Percentiles rank a stretch among this genome's conserved stretches.
Conservation (phyloP, 1,140 invertebrate genomes). For the Heliothis virescens region DNA sequence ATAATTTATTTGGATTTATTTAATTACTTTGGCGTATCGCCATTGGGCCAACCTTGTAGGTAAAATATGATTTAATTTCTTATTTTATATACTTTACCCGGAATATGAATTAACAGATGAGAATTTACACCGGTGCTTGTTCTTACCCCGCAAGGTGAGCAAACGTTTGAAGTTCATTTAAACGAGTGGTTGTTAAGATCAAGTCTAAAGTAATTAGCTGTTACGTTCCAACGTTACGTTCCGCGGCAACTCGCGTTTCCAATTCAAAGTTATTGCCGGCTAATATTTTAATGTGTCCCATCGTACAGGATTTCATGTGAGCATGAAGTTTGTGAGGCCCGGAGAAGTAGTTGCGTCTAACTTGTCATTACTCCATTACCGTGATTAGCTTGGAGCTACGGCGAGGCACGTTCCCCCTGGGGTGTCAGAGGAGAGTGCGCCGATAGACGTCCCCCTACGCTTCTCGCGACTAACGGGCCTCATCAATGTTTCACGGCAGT, state of each 20-base stretch:
- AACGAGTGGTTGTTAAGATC: conserved; percentile 20
- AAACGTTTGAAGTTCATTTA: conserved; percentile 29
- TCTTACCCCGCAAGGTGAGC: not conserved
- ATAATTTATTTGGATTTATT: conserved; percentile 3
- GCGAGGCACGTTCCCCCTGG: conserved; percentile 21
- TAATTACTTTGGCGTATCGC: not conserved
- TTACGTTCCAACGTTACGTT: conserved; percentile 1
- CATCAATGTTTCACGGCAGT: conserved; percentile 80
- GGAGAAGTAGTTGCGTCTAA: conserved; percentile 66
- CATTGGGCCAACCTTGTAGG: not conserved
- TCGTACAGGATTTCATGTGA: conserved; percentile 40
- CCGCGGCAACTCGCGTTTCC: conserved; percentile 27
- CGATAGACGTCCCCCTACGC: conserved; percentile 22
- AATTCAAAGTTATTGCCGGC: conserved; percentile 39
- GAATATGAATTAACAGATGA: not conserved
- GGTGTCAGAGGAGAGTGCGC: conserved; percentile 26
- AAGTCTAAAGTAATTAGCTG: conserved; percentile 41
- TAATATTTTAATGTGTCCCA: conserved; percentile 45
- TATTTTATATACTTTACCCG: not conserved
- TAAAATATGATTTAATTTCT: too few relatives aligned
- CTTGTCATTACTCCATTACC: conserved; percentile 80
- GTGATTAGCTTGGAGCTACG: conserved; percentile 72
- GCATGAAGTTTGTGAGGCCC: conserved; percentile 43
- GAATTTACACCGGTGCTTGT: not conserved
- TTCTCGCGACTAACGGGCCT: conserved; percentile 63